phyloP scores from a whole-genome alignment of 2,797 vertebrate species.

The Hybognathus amarus region DNA sequence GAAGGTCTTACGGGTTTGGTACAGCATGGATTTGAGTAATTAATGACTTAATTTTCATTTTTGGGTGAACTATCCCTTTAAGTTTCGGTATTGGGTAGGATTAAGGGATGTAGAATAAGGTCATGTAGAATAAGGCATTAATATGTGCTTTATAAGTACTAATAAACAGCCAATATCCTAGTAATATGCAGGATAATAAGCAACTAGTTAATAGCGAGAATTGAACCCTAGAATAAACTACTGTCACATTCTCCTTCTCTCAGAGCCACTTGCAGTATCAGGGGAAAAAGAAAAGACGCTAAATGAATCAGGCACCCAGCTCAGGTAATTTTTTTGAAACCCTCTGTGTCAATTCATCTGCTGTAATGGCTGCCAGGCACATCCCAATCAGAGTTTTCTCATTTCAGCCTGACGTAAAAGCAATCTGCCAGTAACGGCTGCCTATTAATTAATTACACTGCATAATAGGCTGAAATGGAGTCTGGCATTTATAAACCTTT shows the following conservation, averaged over 20 bases:
- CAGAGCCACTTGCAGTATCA: slow-evolving; percentile 1
- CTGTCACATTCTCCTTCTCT: neutral
- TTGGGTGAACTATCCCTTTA: too few species aligned
- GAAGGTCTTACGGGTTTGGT: too few species aligned
- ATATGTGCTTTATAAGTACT: too few species aligned
- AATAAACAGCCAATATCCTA: neutral
- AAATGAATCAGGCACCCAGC: slow-evolving; percentile 80
- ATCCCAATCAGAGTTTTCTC: slow-evolving; percentile 86
- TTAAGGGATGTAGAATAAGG: too few species aligned
- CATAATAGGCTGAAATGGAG: slow-evolving; percentile 19
- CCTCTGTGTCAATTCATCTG: slow-evolving; percentile 84
- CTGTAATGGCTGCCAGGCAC: slow-evolving; percentile 83
- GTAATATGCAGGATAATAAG: too few species aligned
- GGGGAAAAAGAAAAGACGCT: slow-evolving; percentile 42
- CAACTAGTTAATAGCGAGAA: too few species aligned
- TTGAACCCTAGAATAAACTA: too few species aligned
- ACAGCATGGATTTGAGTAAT: too few species aligned
- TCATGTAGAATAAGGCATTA: too few species aligned
- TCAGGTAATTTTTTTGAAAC: slow-evolving; percentile 85
- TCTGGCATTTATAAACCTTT: slow-evolving; percentile 39
- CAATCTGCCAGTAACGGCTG: slow-evolving; percentile 57
- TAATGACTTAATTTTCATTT: too few species aligned
- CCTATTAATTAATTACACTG: slow-evolving; percentile 42
- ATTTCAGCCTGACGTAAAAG: slow-evolving; percentile 68
- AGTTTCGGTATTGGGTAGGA: too few species aligned